Conservation (phyloP, 2,797 vertebrate genomes). For the Trachurus trachurus region DNA sequence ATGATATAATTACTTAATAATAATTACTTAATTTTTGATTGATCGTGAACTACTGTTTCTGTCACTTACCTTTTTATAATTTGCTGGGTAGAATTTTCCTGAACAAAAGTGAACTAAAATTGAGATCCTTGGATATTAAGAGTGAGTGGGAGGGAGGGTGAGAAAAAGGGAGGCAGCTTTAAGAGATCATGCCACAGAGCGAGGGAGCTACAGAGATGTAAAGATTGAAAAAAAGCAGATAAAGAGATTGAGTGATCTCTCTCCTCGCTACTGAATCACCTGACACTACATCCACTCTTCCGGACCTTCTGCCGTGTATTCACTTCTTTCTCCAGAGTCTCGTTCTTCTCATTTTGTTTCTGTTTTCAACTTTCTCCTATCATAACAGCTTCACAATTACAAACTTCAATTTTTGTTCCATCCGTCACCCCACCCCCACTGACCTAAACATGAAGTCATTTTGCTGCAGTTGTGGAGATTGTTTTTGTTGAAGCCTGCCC, state of each 20-base stretch:
- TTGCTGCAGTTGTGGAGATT: constrained; percentile 54
- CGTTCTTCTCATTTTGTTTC: background rate
- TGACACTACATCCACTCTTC: constrained; percentile 18
- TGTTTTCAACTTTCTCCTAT: background rate
- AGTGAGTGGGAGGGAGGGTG: background rate
- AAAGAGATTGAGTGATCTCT: background rate
- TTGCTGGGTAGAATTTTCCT: background rate
- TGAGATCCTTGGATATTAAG: constrained; percentile 14
- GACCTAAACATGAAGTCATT: constrained; percentile 57
- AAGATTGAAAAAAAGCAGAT: constrained; percentile 18
- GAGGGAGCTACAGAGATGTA: constrained; percentile 21
- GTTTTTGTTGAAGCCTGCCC: constrained; percentile 41
- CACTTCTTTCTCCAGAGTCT: constrained; percentile 13
- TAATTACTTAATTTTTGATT: background rate
- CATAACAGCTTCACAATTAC: background rate
- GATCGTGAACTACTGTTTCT: background rate
- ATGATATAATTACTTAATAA: background rate
- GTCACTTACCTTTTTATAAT: background rate
- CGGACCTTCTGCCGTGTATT: constrained; percentile 2
- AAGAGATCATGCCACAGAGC: constrained; percentile 40
- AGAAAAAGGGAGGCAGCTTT: constrained; percentile 5
- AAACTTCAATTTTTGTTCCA: background rate
- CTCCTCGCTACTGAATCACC: constrained; percentile 33
- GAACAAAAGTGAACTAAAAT: background rate
- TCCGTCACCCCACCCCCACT: constrained; percentile 17